Evolutionary conservation across 2,888 invertebrate species (phyloP), one percentile per base, ranked within the genome.

Genomic region (Lasioglossum malachurum): DNA sequence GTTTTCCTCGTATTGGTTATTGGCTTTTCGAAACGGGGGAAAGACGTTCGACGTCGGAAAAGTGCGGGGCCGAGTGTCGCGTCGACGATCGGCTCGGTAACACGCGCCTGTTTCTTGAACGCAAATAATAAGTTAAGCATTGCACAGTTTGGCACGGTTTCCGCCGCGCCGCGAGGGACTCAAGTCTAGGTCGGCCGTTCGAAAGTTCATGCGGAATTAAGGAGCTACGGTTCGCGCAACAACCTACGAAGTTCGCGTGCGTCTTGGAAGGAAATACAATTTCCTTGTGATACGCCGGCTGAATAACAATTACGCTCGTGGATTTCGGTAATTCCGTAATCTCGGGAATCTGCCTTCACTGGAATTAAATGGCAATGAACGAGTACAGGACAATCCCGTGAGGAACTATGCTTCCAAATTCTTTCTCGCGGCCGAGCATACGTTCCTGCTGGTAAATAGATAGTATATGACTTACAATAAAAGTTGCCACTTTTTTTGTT

Each of bases 171-270:
- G 53, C 53, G 53, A n/a, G 72, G 49, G 44, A 79, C 64, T 16
- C 38, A 49, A 77, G 75, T 71, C 78, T 78, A 38, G 75, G 74
- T 16, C 64, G 74, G 46, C 53, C 57, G 53, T 75, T 82, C 73
- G 75, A 79, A 80, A 80, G 79, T 87, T 87, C 77, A 78, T 80
- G 67, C 79, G 72, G 77, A 78, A 80, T 86, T 86, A 83, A 84
- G 81, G 44, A 76, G 72, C 67, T 53, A 31, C 27, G 35, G 16
- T 71, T 78, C 71, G 60, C n/a, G 46, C 64, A 72, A 78, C 69
- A 46, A 73, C 76, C 80, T 53, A 74, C 72, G 8, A 76, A 76
- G 71, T 75, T 79, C 53, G 46, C 79, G 57, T 67, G 64, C 53
- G 41, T 72, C 72, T 64, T 46, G 71, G 64, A 72, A 75, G 76